These are phyloP conservation scores for Microchrysa polita DNA, from an alignment of 2,888 invertebrate species.

Conservation along the genomic window DNA sequence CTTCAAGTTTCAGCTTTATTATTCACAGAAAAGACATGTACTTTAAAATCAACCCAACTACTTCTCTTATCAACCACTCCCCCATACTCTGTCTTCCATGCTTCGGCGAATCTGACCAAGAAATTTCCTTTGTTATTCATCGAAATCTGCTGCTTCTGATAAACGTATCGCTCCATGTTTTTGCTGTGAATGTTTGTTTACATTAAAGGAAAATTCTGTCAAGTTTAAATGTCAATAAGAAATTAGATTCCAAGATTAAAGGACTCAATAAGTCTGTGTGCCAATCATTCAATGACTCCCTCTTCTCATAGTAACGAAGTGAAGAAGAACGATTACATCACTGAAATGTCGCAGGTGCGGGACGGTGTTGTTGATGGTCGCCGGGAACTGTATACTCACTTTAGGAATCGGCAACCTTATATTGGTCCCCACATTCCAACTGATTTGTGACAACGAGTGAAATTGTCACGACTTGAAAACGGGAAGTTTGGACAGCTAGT, in stretches of 20 bases:
- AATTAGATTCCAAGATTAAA: constrained; percentile 50
- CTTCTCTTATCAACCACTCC: too few relatives aligned
- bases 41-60: too few relatives aligned
- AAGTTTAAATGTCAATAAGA: constrained; percentile 50
- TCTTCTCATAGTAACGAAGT: neutral
- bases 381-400: too few relatives aligned
- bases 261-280: constrained; percentile 40
- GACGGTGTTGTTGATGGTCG: too few relatives aligned
- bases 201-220: constrained; percentile 49
- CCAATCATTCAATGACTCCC: constrained; percentile 9
- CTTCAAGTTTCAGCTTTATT: too few relatives aligned
- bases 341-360: too few relatives aligned
- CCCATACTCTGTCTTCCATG: too few relatives aligned
- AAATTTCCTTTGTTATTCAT: constrained; percentile 42
- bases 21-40: too few relatives aligned
- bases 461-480: constrained; percentile 28
- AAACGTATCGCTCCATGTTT: constrained; percentile 6
- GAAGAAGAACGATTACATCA: too few relatives aligned
- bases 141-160: constrained; percentile 7
- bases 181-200: constrained; percentile 43
- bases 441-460: constrained; percentile 38
- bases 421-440: constrained; percentile 8
- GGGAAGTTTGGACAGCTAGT: constrained; percentile 40
- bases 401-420: too few relatives aligned
- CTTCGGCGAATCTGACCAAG: neutral